Percentiles rank a stretch among this genome's conserved stretches.
phyloP scores from a whole-genome alignment of 2,113 vertebrate genomes.

The Sceloporus undulatus region DNA sequence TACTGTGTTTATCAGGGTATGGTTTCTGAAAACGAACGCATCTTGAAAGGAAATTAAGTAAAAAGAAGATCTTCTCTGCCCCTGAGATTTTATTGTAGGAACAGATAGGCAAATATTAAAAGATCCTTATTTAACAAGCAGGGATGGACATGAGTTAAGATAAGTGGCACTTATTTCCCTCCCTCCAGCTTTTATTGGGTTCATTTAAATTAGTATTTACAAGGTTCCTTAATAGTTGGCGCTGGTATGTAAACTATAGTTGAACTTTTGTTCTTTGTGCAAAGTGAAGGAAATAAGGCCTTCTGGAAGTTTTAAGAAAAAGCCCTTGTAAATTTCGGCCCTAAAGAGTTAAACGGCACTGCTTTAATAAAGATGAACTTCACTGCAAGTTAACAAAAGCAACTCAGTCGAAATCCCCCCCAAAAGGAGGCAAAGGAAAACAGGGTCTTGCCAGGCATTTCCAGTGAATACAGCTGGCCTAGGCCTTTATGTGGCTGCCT shows the following conservation, averaged over 20 bases:
- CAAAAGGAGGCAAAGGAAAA: not conserved
- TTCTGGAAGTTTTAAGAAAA: constrained; percentile 22
- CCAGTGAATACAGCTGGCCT: not conserved
- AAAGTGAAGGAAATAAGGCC: constrained; percentile 50
- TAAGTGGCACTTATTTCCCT: constrained; percentile 4
- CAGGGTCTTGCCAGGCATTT: not conserved
- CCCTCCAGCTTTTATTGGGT: constrained; percentile 31
- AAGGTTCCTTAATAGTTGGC: constrained; percentile 48
- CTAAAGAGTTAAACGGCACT: constrained; percentile 35
- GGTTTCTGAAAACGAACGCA: not conserved
- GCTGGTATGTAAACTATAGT: constrained; percentile 64
- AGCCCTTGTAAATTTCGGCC: constrained; percentile 59
- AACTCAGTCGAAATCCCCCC: not conserved
- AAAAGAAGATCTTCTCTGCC: constrained; percentile 2
- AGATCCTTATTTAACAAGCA: constrained; percentile 8
- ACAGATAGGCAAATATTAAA: not conserved
- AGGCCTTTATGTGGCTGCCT: not conserved
- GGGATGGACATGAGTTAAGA: not conserved
- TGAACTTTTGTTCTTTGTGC: constrained; percentile 65
- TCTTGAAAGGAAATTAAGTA: not conserved
- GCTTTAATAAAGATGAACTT: constrained; percentile 27
- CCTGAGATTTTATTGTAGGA: not conserved
- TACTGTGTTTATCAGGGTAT: not conserved
- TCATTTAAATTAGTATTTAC: constrained; percentile 28
- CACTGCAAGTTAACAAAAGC: constrained; percentile 14